A percentile compares a stretch with the other conserved stretches of the same genome.
These are phyloP conservation scores for Tursiops truncatus DNA, from an alignment of 2,113 vertebrate species.

Conservation along the genomic window DNA sequence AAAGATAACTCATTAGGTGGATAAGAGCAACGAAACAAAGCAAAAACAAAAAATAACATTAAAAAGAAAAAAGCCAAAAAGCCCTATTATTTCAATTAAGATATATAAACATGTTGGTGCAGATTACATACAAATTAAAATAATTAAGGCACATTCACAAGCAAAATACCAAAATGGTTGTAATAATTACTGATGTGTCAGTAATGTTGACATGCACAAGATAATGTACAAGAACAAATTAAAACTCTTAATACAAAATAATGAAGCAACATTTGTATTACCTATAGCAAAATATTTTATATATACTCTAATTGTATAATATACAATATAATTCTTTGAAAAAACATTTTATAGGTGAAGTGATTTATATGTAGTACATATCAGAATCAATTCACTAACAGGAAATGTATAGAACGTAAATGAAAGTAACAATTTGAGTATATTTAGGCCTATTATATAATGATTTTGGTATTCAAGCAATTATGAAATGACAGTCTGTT, in stretches of 20 bases:
- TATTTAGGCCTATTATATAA: background rate
- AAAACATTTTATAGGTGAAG: background rate
- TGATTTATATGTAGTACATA: background rate
- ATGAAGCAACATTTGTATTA: background rate
- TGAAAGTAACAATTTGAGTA: background rate
- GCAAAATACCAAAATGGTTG: background rate
- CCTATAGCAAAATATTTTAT: background rate
- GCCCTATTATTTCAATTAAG: background rate
- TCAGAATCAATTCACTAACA: background rate
- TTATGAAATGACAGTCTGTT: background rate
- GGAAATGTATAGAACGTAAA: background rate
- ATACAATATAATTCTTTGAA: background rate
- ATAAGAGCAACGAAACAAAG: background rate
- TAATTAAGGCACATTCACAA: background rate
- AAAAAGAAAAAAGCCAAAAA: background rate
- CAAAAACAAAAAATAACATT: background rate
- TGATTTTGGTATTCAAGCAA: background rate
- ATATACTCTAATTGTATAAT: background rate
- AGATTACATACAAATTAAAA: background rate
- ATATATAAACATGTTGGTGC: background rate
- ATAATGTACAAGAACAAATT: background rate
- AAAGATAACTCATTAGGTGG: background rate
- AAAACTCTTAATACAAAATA: background rate
- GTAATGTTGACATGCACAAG: background rate
- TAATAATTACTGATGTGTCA: background rate